Evolutionary conservation across 2,113 vertebrate species (phyloP).

Genomic region (Paracanthobrama guichenoti): DNA sequence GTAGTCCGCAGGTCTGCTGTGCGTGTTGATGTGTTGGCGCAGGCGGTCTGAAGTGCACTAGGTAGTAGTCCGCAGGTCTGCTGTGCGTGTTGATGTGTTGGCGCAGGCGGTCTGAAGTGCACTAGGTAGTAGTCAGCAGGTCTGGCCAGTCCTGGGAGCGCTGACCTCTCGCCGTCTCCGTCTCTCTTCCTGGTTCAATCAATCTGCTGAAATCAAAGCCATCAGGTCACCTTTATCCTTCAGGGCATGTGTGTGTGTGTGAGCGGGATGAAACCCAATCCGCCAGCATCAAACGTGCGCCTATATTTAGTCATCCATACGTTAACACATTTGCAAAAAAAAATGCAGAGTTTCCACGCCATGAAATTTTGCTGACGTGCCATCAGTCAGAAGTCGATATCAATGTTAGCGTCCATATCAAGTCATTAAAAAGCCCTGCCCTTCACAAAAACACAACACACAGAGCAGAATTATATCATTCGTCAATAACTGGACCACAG

Average conservation of each 20-base stretch:
- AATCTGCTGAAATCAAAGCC: slow-evolving; percentile 63
- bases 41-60: no score
- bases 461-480: slow-evolving; percentile 32
- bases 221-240: slow-evolving; percentile 62
- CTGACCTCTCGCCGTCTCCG: slow-evolving; percentile 45
- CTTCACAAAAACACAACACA: slow-evolving; percentile 27
- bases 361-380: slow-evolving; percentile 52
- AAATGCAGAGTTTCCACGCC: slow-evolving; percentile 55
- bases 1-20: no score
- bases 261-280: slow-evolving; percentile 49
- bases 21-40: no score
- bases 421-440: slow-evolving; percentile 37
- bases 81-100: no score
- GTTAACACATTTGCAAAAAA: slow-evolving; percentile 57
- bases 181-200: slow-evolving; percentile 55
- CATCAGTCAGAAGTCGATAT: slow-evolving; percentile 59
- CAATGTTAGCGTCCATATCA: slow-evolving; percentile 48
- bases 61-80: no score
- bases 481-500: slow-evolving; percentile 2
- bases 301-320: slow-evolving; percentile 59
- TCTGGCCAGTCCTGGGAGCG: slow-evolving; percentile 17
- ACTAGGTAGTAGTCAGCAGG: slow-evolving; percentile 10
- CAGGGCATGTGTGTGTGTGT: slow-evolving; percentile 19
- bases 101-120: no score
- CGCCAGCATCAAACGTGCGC: slow-evolving; percentile 44